Conservation (phyloP, 2,797 vertebrate species). For the Microctenopoma stevenorrisi region DNA sequence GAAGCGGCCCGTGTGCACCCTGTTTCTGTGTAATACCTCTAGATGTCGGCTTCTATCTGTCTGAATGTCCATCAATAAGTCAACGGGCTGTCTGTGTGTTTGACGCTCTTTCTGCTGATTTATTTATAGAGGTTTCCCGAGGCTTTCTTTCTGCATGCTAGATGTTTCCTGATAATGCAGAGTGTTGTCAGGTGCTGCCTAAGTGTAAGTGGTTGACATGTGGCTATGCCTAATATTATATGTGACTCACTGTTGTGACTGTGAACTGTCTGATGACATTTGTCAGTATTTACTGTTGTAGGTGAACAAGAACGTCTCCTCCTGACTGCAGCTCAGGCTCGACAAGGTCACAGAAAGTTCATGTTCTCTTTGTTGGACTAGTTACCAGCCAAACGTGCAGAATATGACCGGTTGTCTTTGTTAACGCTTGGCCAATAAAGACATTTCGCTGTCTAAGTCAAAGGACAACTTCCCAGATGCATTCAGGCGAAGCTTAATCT, state of each 20-base stretch:
- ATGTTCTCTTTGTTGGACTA: constrained; percentile 51
- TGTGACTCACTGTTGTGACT: constrained; percentile 65
- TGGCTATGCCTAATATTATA: constrained; percentile 39
- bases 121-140: constrained; percentile 61
- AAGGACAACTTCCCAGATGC: constrained; percentile 36
- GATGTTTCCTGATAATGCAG: constrained; percentile 27
- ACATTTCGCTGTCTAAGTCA: constrained; percentile 59
- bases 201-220: constrained; percentile 57
- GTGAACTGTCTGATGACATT: constrained; percentile 70
- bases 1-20: constrained; percentile 3
- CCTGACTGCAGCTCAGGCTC: constrained; percentile 43
- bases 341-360: constrained; percentile 67
- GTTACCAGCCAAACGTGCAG: background rate
- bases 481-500: constrained; percentile 44
- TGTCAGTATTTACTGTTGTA: constrained; percentile 66
- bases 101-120: constrained; percentile 36
- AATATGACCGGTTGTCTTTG: constrained; percentile 57
- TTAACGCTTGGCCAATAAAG: constrained; percentile 39
- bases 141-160: constrained; percentile 43
- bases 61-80: constrained; percentile 53
- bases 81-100: constrained; percentile 38
- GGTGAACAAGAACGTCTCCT: constrained; percentile 58
- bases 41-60: constrained; percentile 31
- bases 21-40: constrained; percentile 11
- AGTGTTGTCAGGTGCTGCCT: constrained; percentile 56